phyloP scores from a whole-genome alignment of 1,140 invertebrate species.

The Hypothenemus hampei region DNA sequence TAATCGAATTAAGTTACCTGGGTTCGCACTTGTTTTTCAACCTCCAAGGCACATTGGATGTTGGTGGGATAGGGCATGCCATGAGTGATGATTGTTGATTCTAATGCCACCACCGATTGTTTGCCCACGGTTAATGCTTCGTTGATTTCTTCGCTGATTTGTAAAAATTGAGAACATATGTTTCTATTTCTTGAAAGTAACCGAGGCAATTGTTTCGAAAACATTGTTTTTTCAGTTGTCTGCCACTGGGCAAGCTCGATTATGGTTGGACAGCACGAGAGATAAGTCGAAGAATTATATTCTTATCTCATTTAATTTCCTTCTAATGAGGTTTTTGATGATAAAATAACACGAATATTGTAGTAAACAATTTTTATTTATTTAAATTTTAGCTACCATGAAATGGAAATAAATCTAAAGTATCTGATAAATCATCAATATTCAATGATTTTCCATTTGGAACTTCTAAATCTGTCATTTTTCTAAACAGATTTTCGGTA shows the following conservation, averaged over 20 bases:
- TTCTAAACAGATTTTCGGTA: conserved; percentile 42
- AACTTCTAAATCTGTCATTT: conserved; percentile 38
- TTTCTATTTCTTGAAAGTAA: too few species aligned
- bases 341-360: too few species aligned
- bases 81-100: conserved; percentile 97
- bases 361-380: too few species aligned
- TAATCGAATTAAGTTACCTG: conserved; percentile 48
- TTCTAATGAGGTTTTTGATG: too few species aligned
- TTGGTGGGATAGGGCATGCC: conserved; percentile 96
- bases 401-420: conserved; percentile 40
- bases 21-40: conserved; percentile 73
- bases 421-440: conserved; percentile 36
- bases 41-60: conserved; percentile 73
- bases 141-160: conserved; percentile 50
- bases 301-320: too few species aligned
- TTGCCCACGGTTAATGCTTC: conserved; percentile 52
- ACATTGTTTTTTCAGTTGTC: too few species aligned
- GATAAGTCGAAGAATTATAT: too few species aligned
- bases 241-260: too few species aligned
- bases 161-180: conserved; percentile 8
- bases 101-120: conserved; percentile 88
- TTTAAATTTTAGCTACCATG: too few species aligned
- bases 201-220: too few species aligned
- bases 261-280: too few species aligned
- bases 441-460: conserved; percentile 26